Percentiles rank a stretch among this genome's conserved stretches.
These are phyloP conservation scores for Capreolus pygargus DNA, from an alignment of 2,113 vertebrate species.

Conservation along the genomic window DNA sequence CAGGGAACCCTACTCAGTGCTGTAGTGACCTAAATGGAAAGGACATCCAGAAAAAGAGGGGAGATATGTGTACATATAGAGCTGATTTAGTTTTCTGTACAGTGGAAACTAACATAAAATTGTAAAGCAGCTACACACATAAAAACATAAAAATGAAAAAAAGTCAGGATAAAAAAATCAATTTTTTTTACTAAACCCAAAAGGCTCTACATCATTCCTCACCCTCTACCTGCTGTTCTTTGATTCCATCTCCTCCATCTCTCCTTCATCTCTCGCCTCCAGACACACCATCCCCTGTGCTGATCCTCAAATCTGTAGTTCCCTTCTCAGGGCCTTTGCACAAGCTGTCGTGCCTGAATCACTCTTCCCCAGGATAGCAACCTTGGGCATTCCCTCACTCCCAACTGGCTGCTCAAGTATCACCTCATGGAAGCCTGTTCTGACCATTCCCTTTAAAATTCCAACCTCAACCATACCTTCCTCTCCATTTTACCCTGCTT, in stretches of 20 bases:
- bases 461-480: background rate
- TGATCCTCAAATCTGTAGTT: background rate
- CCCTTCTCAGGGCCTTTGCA: background rate
- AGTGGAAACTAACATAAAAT: background rate
- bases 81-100: background rate
- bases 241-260: background rate
- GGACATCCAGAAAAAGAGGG: background rate
- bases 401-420: background rate
- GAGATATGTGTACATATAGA: fast-evolving
- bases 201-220: fast-evolving
- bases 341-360: no score
- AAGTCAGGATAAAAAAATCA: background rate
- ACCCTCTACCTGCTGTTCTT: background rate
- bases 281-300: background rate
- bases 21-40: background rate
- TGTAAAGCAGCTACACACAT: background rate
- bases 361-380: background rate
- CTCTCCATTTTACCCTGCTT: background rate
- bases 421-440: background rate
- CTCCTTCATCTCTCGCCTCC: background rate
- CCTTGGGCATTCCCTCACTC: background rate
- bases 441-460: background rate
- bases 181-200: no score
- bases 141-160: background rate
- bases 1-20: background rate